Percentiles rank a stretch among this genome's conserved stretches.
phyloP scores from a whole-genome alignment of 2,797 vertebrate genomes.

The Eidolon dupreanum region DNA sequence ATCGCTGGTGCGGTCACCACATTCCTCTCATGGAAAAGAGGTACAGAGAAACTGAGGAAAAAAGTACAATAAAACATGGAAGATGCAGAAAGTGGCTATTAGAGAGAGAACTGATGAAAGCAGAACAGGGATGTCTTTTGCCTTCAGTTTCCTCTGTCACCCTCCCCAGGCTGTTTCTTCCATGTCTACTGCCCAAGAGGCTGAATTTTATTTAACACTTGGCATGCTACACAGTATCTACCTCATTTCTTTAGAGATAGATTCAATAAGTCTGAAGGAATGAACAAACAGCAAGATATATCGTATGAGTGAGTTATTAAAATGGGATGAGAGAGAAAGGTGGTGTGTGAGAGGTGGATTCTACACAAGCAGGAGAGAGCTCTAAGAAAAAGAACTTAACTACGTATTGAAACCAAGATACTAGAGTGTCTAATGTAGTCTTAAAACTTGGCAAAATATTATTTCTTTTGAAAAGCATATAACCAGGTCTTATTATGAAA shows the following conservation, averaged over 20 bases:
- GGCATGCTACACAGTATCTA: neutral
- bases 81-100: neutral
- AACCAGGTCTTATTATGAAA: slow-evolving; percentile 59
- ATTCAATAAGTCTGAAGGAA: neutral
- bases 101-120: neutral
- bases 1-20: neutral
- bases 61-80: neutral
- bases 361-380: neutral
- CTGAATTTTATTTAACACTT: neutral
- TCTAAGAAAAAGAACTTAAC: neutral
- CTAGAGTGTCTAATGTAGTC: neutral
- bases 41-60: neutral
- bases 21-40: neutral
- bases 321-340: neutral
- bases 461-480: slow-evolving; percentile 63
- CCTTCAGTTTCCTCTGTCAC: neutral
- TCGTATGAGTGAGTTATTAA: neutral
- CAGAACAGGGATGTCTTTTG: neutral
- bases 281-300: neutral
- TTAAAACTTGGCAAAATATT: slow-evolving; percentile 60
- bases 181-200: neutral
- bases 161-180: neutral
- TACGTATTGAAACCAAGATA: neutral
- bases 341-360: neutral
- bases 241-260: neutral